Percentiles rank a stretch among this genome's conserved stretches.
These are phyloP conservation scores for Scaptodrosophila latifasciaeformis DNA, from an alignment of 2,888 invertebrate species.

Conservation along the genomic window DNA sequence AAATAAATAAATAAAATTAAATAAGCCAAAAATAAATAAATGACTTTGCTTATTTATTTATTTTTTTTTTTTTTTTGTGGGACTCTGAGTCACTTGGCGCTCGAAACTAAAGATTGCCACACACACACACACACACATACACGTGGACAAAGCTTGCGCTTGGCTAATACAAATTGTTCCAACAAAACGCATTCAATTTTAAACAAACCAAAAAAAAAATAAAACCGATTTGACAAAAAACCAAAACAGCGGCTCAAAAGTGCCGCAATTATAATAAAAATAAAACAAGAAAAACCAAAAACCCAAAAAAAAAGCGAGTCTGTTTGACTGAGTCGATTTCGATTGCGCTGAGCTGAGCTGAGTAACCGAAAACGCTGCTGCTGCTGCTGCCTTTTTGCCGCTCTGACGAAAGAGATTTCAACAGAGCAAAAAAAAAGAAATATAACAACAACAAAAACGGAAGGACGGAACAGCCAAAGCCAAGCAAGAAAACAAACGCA, in stretches of 20 bases:
- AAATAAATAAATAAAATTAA: too few species aligned
- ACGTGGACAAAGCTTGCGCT: conserved; percentile 1
- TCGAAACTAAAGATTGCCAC: conserved; percentile 2
- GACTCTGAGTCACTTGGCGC: conserved; percentile 7
- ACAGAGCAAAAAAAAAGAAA: conserved; percentile 22
- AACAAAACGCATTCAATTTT: neutral
- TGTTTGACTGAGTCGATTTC: too few species aligned
- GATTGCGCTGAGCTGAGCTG: conserved; percentile 24
- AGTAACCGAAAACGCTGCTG: conserved; percentile 13
- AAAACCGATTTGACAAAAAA: conserved; percentile 7
- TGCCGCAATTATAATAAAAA: conserved; percentile 57
- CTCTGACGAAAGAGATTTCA: conserved; percentile 59
- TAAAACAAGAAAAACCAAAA: too few species aligned
- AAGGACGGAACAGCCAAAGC: conserved; percentile 50
- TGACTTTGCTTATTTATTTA: too few species aligned
- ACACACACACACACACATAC: conserved; percentile 10
- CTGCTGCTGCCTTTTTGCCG: conserved; percentile 7
- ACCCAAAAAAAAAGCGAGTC: too few species aligned
- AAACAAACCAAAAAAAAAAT: conserved; percentile 5
- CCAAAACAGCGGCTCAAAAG: conserved; percentile 34
- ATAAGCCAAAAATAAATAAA: too few species aligned
- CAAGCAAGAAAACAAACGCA: conserved; percentile 31
- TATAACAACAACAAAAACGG: conserved; percentile 38
- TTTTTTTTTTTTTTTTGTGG: too few species aligned
- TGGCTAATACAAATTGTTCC: neutral